These are phyloP conservation scores for Cotesia chilonis DNA, from an alignment of 1,140 invertebrate species.

Conservation along the genomic window DNA sequence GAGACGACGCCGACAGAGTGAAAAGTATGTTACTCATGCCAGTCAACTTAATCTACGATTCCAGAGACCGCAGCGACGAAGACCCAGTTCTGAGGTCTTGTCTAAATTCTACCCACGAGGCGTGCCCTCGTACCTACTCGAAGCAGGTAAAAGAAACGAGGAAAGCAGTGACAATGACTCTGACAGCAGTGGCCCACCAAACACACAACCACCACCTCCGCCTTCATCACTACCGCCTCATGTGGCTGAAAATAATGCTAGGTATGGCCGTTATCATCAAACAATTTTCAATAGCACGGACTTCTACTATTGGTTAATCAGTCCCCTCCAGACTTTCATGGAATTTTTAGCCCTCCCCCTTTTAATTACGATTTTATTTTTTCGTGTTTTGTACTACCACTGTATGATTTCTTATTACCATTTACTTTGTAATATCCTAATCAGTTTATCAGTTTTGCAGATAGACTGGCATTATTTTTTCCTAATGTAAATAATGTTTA, in stretches of 20 bases:
- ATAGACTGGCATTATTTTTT: no score
- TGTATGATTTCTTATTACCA: no score
- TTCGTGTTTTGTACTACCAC: not conserved
- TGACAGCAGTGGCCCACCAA: constrained; percentile 58
- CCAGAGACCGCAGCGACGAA: constrained; percentile 70
- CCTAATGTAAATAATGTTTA: no score
- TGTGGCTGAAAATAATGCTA: constrained; percentile 61
- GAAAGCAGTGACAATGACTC: constrained; percentile 67
- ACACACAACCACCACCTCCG: constrained; percentile 57
- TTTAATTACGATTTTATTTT: not conserved
- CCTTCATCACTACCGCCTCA: constrained; percentile 59
- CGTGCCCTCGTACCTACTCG: constrained; percentile 66
- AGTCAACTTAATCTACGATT: constrained; percentile 78
- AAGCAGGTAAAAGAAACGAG: constrained; percentile 55
- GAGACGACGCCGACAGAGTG: constrained; percentile 73
- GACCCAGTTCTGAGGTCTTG: constrained; percentile 55
- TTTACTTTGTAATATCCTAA: no score
- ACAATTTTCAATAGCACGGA: not conserved
- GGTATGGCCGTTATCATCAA: constrained; percentile 45
- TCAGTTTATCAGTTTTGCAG: no score
- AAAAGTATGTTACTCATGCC: constrained; percentile 80
- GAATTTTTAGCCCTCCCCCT: not conserved
- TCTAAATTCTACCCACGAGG: constrained; percentile 57
- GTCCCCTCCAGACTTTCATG: not conserved
- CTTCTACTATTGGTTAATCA: not conserved